Base-by-base conservation (phyloP, 1,140 invertebrate species). In the Ceratitis capitata region DNA sequence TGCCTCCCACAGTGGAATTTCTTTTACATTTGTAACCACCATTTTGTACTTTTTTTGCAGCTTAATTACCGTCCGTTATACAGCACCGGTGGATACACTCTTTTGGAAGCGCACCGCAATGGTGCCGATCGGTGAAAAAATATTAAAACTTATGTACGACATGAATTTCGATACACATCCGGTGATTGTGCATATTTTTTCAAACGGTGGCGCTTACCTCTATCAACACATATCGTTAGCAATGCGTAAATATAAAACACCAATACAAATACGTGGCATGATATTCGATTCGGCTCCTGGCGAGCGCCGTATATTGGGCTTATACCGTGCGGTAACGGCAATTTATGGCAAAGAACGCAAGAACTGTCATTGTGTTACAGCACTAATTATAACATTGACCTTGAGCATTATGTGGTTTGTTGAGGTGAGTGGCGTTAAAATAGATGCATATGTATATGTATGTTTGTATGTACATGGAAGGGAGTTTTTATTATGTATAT, bases 141-240 rank as follows among this genome's bases (percentile, higher is more conserved):
- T 97, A 19, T 92, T 97, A 0, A 94, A 96, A 88, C 89, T 96
- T 16, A 92, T 96, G 16, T 88, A 92, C 12, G 94, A 95, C n/a
- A 93, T 95, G 88, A 94, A 94, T 87, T 93, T 96, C 45, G 94
- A 95, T 88, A 93, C 93, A 26, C 95, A 96, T 89, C 96, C 95
- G 2, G 93, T 96, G 53, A 95, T 97, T 84, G 95, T 97, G 88
- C 96, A 97, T 87, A 93, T 96, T 49, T 97, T 97, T 90, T 96
- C 95, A 82, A 97, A 97, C 91, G 96, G 96, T 19, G 96, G 96
- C 35, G 94, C 94, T 1, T 94, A 94, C 86, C 90, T 95, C 5
- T 96, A 95, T 89, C 94, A 95, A 86, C 94, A 95, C 88, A 93
- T 96, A 42, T 94, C 94, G 42, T 88, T 93, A 53, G 94, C 94